Evolutionary conservation across 1,140 invertebrate genomes (phyloP).

Genomic region (Acromyrmex echinatior): DNA sequence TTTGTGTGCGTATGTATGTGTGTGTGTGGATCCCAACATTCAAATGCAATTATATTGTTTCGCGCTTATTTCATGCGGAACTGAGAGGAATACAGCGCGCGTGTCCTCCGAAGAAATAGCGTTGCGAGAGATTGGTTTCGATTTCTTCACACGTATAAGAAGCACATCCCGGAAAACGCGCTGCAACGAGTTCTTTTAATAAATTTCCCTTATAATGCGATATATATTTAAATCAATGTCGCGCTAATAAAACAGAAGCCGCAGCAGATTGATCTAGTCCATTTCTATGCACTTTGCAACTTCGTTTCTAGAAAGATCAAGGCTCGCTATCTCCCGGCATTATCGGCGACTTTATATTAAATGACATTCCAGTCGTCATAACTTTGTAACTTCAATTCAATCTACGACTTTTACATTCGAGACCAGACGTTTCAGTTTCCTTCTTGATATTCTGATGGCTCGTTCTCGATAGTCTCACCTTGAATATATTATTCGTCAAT

Average conservation of each 20-base stretch:
- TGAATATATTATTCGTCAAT: background rate
- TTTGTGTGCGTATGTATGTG: background rate
- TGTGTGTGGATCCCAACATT: conserved; percentile 23
- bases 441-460: background rate
- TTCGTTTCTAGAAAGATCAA: background rate
- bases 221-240: conserved; percentile 46
- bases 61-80: conserved; percentile 42
- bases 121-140: background rate
- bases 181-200: conserved; percentile 16
- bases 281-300: conserved; percentile 11
- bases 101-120: background rate
- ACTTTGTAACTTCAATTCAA: conserved; percentile 23
- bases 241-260: conserved; percentile 33
- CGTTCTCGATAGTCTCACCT: background rate
- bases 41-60: conserved; percentile 67
- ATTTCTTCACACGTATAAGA: background rate
- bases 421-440: background rate
- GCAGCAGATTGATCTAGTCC: background rate
- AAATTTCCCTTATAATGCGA: background rate
- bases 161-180: background rate
- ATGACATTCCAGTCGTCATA: conserved; percentile 18
- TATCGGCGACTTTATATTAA: conserved; percentile 16
- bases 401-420: background rate
- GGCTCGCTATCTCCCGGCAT: background rate
- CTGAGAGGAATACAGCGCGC: background rate